phyloP scores from a whole-genome alignment of 1,140 invertebrate genomes.

The Ganaspis sp. region DNA sequence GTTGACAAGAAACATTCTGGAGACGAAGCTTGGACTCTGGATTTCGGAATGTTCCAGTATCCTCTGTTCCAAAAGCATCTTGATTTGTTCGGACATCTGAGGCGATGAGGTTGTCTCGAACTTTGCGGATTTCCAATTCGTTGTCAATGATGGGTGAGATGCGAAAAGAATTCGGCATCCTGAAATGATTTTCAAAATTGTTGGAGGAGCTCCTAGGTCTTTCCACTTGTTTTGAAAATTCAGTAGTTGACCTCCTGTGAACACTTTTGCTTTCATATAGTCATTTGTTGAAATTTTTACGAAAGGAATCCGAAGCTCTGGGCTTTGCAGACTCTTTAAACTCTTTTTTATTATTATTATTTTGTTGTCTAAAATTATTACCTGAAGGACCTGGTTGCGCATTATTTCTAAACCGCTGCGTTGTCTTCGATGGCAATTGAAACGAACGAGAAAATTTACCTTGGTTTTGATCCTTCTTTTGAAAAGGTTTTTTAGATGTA shows the following conservation, averaged over 20 bases:
- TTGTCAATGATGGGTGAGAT: slow-evolving; percentile 49
- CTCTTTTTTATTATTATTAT: background rate
- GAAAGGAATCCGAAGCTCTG: slow-evolving; percentile 36
- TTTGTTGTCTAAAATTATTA: background rate
- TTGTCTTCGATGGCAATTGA: background rate
- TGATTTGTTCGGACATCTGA: slow-evolving; percentile 50
- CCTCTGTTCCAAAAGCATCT: slow-evolving; percentile 35
- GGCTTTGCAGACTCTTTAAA: background rate
- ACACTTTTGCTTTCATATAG: slow-evolving; percentile 5
- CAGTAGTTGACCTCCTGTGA: slow-evolving; percentile 50
- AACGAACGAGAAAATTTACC: slow-evolving; percentile 11
- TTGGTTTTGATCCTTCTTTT: slow-evolving; percentile 35
- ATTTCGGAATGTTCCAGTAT: slow-evolving; percentile 46
- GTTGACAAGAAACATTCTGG: slow-evolving; percentile 58
- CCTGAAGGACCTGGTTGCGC: background rate
- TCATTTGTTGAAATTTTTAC: slow-evolving; percentile 37
- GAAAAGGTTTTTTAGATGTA: background rate
- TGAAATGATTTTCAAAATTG: slow-evolving; percentile 53
- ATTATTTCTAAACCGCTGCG: background rate
- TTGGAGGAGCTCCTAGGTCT: slow-evolving; percentile 40
- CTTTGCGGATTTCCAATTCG: slow-evolving; percentile 38
- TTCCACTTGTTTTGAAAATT: slow-evolving; percentile 48
- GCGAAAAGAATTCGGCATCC: slow-evolving; percentile 55
- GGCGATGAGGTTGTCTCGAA: slow-evolving; percentile 47
- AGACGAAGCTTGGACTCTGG: slow-evolving; percentile 55